Percentiles rank a stretch among this genome's conserved stretches.
Conservation (phyloP, 2,888 invertebrate species). For the Euspilapteryx auroguttella region DNA sequence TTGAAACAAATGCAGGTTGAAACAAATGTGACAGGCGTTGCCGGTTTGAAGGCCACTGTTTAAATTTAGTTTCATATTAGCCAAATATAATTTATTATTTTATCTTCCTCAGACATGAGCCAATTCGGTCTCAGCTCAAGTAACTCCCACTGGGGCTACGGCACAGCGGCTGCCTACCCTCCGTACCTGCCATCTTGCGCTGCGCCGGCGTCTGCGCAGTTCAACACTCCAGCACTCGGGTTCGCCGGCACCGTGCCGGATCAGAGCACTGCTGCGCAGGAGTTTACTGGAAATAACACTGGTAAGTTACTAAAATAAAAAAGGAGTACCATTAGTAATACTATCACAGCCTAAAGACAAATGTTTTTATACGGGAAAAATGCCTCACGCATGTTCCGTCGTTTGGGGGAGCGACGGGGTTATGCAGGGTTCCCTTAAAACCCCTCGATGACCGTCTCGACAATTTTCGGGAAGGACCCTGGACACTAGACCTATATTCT, state of each 20-base stretch:
- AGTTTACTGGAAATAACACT: slow-evolving; percentile 61
- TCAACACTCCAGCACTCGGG: slow-evolving; percentile 74
- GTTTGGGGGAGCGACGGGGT: neutral
- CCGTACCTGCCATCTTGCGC: slow-evolving; percentile 83
- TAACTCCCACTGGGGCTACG: slow-evolving; percentile 88
- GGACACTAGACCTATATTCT: no score
- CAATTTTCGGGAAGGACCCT: no score
- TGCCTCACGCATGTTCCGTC: neutral
- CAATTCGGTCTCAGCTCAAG: slow-evolving; percentile 83
- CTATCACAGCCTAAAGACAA: no score
- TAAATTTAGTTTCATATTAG: no score
- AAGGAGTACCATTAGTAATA: no score
- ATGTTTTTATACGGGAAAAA: no score
- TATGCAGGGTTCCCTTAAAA: neutral
- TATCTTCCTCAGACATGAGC: slow-evolving; percentile 88
- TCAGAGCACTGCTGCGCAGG: slow-evolving; percentile 55
- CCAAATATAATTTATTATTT: no score
- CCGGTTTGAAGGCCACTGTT: no score
- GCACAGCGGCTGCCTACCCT: slow-evolving; percentile 83
- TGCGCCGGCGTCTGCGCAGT: slow-evolving; percentile 69
- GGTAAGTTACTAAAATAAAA: slow-evolving; percentile 22
- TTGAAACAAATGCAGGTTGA: no score
- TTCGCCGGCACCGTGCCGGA: slow-evolving; percentile 72
- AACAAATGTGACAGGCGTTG: no score
- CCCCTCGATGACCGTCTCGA: no score